phyloP scores from a whole-genome alignment of 2,888 invertebrate species.

The Lepidochrysops patricia region DNA sequence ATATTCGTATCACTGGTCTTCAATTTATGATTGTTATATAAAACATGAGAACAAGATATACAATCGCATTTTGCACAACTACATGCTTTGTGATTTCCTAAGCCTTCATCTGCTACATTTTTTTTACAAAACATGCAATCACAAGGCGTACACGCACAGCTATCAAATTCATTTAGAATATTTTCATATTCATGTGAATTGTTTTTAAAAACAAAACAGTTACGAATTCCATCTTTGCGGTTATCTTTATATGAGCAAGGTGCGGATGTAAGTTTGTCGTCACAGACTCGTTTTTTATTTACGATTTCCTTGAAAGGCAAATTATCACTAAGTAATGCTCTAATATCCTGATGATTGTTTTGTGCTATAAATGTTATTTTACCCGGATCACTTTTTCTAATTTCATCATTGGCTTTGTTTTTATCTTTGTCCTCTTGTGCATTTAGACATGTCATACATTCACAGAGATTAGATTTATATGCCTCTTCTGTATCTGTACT shows the following conservation, averaged over 20 bases:
- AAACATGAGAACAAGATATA: neutral
- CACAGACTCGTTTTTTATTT: neutral
- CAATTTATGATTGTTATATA: neutral
- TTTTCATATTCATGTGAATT: neutral
- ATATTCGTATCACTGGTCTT: neutral
- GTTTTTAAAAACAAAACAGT: neutral
- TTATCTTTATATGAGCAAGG: neutral
- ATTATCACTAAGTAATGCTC: neutral
- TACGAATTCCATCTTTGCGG: neutral
- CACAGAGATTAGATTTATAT: slow-evolving; percentile 45
- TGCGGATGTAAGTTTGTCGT: neutral
- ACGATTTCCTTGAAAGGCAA: neutral
- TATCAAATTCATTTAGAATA: neutral
- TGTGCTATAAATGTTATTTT: neutral
- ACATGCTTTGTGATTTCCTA: neutral
- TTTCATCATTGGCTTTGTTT: neutral
- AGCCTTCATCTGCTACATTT: neutral
- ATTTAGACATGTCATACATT: slow-evolving; percentile 38
- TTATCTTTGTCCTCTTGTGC: neutral
- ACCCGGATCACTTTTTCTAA: neutral
- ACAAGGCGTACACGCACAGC: slow-evolving; percentile 30
- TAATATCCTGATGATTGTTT: neutral
- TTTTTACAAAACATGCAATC: slow-evolving; percentile 29
- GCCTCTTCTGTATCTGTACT: slow-evolving; percentile 25
- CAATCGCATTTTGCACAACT: neutral